phyloP scores from a whole-genome alignment of 2,113 vertebrate genomes.

The Pionites leucogaster region DNA sequence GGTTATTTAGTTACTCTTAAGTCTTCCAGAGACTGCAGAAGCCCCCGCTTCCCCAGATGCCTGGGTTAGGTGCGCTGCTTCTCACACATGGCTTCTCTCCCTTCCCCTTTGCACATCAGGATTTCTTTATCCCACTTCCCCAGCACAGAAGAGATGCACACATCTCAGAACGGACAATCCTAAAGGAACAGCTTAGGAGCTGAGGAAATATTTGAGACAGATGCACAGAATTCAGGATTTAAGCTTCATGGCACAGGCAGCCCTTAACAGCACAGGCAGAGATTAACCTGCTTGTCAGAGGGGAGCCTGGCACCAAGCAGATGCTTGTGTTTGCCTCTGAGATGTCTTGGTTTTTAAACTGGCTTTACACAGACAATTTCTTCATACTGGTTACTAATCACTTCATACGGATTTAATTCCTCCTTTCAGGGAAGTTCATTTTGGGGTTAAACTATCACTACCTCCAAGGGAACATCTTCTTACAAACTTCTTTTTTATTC shows the following conservation, averaged over 20 bases:
- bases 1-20: background rate
- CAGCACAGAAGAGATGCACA: background rate
- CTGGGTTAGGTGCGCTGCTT: background rate
- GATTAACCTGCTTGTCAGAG: background rate
- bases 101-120: accelerated
- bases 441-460: background rate
- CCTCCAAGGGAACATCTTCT: background rate
- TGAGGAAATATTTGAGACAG: background rate
- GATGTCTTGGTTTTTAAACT: background rate
- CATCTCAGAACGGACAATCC: accelerated
- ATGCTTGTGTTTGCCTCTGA: background rate
- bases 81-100: background rate
- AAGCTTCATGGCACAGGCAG: background rate
- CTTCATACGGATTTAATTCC: background rate
- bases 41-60: background rate
- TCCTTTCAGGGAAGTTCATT: background rate
- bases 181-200: background rate
- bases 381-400: background rate
- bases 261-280: background rate
- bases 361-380: background rate
- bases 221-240: background rate
- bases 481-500: background rate
- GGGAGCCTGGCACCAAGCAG: background rate
- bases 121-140: background rate
- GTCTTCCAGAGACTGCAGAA: background rate